These are phyloP conservation scores for Sialia sialis DNA, from an alignment of 2,113 vertebrate species.

Conservation along the genomic window DNA sequence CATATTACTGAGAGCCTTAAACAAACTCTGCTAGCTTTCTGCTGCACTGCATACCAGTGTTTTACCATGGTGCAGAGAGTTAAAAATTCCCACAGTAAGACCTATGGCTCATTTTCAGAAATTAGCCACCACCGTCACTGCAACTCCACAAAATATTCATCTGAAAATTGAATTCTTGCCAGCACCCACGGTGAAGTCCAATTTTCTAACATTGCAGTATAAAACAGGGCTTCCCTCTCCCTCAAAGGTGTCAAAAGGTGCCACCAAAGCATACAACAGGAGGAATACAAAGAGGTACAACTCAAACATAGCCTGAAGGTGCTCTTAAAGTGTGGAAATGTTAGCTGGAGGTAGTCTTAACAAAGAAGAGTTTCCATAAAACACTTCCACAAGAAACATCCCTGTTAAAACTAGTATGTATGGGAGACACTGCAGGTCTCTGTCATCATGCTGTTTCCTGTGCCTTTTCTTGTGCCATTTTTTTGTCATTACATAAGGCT, in stretches of 20 bases:
- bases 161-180: background rate
- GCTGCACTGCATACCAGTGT: background rate
- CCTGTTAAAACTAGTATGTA: background rate
- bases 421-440: background rate
- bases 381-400: background rate
- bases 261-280: accelerated
- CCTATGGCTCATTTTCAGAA: background rate
- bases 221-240: background rate
- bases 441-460: background rate
- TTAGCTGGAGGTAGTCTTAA: background rate
- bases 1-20: background rate
- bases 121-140: background rate
- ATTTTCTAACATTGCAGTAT: background rate
- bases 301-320: background rate
- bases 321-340: background rate
- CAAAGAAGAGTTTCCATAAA: background rate
- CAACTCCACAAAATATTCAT: background rate
- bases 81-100: background rate
- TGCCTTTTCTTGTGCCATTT: background rate
- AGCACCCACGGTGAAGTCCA: background rate
- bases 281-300: background rate
- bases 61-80: background rate
- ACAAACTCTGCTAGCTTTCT: background rate
- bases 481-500: background rate
- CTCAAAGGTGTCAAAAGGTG: background rate